Evolutionary conservation across 1,140 invertebrate species (phyloP).

Genomic region (Teleogryllus occipitalis): DNA sequence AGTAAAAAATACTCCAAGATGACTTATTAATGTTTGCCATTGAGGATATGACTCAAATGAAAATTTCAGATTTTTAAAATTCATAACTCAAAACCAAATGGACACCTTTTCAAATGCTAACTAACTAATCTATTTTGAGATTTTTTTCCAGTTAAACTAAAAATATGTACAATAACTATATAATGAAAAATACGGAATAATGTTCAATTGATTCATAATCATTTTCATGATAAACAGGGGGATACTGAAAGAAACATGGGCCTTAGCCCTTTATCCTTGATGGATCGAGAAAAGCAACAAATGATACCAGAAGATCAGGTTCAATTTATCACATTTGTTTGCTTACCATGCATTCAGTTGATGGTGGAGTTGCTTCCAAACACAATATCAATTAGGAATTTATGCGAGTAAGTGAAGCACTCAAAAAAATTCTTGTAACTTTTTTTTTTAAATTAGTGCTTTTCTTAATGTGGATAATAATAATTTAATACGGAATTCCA

Average conservation of each 20-base stretch:
- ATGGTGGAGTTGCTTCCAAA: conserved; percentile 40
- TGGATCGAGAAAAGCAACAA: conserved; percentile 42
- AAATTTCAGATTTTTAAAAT: too few species aligned
- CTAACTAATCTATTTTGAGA: too few species aligned
- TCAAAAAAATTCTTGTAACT: background rate
- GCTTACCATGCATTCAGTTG: conserved; percentile 42
- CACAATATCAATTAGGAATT: conserved; percentile 32
- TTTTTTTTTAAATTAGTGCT: background rate
- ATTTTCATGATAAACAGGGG: conserved; percentile 39
- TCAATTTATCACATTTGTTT: conserved; percentile 45
- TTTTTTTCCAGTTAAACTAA: background rate
- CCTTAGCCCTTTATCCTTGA: conserved; percentile 44
- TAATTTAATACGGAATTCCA: background rate
- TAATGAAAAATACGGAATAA: background rate
- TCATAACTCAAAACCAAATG: too few species aligned
- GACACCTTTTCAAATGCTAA: too few species aligned
- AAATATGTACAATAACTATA: background rate
- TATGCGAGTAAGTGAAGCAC: conserved; percentile 33
- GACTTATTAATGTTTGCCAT: too few species aligned
- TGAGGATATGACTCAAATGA: too few species aligned
- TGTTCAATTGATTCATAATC: background rate
- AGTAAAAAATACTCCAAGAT: too few species aligned
- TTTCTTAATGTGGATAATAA: background rate
- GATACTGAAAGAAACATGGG: conserved; percentile 42
- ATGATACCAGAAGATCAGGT: conserved; percentile 47